A percentile compares a stretch with the other conserved stretches of the same genome.
Conservation (phyloP, 2,888 invertebrate species). For the Anoncus sp. region DNA sequence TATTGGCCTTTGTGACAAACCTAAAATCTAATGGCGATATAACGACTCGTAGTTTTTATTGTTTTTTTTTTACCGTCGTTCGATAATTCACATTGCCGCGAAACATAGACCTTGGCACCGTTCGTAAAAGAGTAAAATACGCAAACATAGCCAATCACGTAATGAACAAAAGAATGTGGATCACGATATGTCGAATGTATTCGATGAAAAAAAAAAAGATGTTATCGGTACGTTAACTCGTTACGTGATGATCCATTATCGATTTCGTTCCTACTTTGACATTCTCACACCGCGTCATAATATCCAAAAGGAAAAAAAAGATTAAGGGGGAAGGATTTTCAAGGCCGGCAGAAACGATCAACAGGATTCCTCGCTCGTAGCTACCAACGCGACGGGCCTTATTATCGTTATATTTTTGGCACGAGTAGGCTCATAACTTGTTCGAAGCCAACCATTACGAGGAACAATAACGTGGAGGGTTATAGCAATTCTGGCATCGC, state of each 20-base stretch:
- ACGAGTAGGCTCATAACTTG: background rate
- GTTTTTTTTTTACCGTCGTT: no score
- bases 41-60: no score
- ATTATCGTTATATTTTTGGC: constrained; percentile 43
- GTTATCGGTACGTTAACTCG: no score
- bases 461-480: constrained; percentile 9
- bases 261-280: background rate
- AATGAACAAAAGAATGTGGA: no score
- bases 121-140: no score
- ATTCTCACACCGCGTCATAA: background rate
- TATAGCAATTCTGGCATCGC: constrained; percentile 18
- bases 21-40: no score
- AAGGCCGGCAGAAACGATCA: constrained; percentile 23
- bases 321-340: background rate
- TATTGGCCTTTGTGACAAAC: no score
- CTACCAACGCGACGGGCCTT: background rate
- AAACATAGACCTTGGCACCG: no score
- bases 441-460: constrained; percentile 23
- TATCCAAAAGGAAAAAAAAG: background rate
- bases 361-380: constrained; percentile 18
- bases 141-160: no score
- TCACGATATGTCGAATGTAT: no score
- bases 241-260: background rate
- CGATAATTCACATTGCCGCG: no score
- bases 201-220: no score